Conservation (phyloP, 64 coral and sea anemone species). For the Pocillopora verrucosa region DNA sequence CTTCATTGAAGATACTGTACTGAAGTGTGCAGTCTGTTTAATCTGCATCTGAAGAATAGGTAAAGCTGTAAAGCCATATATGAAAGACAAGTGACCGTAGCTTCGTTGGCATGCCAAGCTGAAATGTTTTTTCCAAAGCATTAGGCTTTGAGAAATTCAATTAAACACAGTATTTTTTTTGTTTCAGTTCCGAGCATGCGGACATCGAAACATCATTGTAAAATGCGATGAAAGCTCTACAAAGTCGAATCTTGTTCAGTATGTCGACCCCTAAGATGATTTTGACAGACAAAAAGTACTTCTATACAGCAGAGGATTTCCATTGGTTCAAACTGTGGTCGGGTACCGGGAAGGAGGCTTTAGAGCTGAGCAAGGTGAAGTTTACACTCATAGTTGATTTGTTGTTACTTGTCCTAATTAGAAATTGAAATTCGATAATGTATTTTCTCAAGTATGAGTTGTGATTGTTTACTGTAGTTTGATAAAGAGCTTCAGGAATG, state of each 20-base stretch:
- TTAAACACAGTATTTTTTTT: neutral
- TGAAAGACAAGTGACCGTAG: too few species aligned
- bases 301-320: slow-evolving; percentile 27
- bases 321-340: neutral
- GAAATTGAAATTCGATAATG: too few species aligned
- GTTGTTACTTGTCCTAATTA: too few species aligned
- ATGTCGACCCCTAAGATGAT: neutral
- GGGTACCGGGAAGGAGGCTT: neutral
- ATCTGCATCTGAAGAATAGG: too few species aligned
- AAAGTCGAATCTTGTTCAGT: neutral
- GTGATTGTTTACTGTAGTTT: slow-evolving; percentile 65
- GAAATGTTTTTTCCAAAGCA: too few species aligned
- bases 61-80: too few species aligned
- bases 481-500: slow-evolving; percentile 52
- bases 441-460: too few species aligned
- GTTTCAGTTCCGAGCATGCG: neutral
- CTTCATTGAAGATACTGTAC: too few species aligned
- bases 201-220: neutral
- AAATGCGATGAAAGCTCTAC: neutral
- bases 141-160: neutral
- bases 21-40: too few species aligned
- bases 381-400: too few species aligned
- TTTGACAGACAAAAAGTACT: neutral
- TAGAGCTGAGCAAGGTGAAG: slow-evolving; percentile 1
- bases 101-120: too few species aligned